Conservation (phyloP, 2,113 vertebrate genomes). For the Collichthys lucidus region DNA sequence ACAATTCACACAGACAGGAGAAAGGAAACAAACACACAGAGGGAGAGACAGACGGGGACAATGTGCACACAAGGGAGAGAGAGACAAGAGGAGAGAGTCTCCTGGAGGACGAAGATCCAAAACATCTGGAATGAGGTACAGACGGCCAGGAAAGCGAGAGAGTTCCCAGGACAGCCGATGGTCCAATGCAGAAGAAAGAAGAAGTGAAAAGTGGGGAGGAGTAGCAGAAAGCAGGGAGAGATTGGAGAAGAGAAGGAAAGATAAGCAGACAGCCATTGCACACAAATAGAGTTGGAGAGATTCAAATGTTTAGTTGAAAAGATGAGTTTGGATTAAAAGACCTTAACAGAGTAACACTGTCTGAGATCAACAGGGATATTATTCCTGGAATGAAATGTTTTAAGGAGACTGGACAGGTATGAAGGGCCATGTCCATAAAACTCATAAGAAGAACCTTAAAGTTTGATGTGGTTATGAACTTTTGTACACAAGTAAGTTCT, state of each 20-base stretch:
- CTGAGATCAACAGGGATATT: neutral
- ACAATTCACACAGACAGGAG: neutral
- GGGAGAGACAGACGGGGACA: neutral
- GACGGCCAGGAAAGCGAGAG: neutral
- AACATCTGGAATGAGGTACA: neutral
- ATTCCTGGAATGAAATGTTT: neutral
- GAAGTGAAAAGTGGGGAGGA: too few relatives aligned
- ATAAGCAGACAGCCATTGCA: neutral
- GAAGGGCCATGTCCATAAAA: neutral
- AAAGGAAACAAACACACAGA: neutral
- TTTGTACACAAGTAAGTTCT: neutral
- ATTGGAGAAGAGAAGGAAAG: too few relatives aligned
- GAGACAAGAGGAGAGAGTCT: conserved; percentile 2
- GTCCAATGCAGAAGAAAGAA: neutral
- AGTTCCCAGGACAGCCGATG: neutral
- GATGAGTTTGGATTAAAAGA: neutral
- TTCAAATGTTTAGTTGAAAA: neutral
- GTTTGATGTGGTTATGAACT: neutral
- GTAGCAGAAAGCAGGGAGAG: too few relatives aligned
- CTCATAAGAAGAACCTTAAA: neutral
- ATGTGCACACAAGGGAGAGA: neutral
- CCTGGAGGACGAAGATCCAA: neutral
- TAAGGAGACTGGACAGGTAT: too few relatives aligned
- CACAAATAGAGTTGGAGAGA: neutral
- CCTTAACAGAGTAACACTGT: neutral